Percentiles rank a stretch among this genome's conserved stretches.
phyloP scores from a whole-genome alignment of 2,113 vertebrate genomes.

The Asarcornis scutulata region DNA sequence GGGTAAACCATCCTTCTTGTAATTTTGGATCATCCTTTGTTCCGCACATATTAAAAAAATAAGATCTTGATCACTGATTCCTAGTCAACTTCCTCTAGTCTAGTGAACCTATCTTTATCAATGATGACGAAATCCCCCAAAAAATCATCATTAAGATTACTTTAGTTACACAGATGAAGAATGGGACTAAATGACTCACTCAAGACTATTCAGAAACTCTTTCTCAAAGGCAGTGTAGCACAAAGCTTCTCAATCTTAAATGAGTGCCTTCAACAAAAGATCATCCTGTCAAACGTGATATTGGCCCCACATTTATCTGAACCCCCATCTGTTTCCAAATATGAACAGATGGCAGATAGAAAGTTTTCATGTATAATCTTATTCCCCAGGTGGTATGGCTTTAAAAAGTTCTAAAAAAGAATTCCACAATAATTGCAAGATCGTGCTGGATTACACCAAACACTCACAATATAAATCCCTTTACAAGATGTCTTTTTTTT shows the following conservation, averaged over 20 bases:
- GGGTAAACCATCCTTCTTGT: accelerated
- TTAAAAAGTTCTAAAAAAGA: neutral
- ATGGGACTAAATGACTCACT: neutral
- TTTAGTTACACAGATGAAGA: neutral
- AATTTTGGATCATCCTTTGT: neutral
- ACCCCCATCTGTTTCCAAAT: neutral
- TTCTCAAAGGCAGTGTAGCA: neutral
- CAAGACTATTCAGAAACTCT: neutral
- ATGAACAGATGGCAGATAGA: neutral
- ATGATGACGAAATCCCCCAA: neutral
- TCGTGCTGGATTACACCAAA: neutral
- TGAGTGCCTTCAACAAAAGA: neutral
- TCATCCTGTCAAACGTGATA: neutral
- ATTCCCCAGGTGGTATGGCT: neutral
- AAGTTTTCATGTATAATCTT: neutral
- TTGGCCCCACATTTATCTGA: neutral
- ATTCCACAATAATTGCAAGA: neutral
- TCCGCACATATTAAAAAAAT: neutral
- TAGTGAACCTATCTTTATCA: neutral
- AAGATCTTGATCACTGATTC: neutral
- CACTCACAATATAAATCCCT: neutral
- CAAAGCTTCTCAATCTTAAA: neutral
- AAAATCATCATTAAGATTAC: neutral
- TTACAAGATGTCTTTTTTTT: neutral
- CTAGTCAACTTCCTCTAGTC: neutral